phyloP scores from a whole-genome alignment of 2,113 vertebrate genomes.

The Ranitomeya variabilis region DNA sequence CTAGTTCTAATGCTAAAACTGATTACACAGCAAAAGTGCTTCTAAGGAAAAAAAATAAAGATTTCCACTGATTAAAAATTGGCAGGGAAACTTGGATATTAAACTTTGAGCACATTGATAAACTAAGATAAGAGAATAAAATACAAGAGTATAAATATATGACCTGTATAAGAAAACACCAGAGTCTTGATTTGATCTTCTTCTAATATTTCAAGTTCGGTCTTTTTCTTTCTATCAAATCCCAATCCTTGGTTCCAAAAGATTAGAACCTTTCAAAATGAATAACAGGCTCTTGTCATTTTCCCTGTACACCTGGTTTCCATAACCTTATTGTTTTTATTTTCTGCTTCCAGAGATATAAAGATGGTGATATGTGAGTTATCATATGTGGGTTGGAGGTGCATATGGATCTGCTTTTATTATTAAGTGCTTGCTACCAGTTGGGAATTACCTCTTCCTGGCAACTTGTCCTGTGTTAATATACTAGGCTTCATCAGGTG shows the following conservation, averaged over 20 bases:
- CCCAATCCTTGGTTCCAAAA: constrained; percentile 14
- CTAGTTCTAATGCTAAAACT: neutral
- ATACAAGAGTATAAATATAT: constrained; percentile 17
- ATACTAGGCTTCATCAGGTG: constrained; percentile 12
- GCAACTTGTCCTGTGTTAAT: constrained; percentile 20
- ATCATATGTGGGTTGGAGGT: neutral
- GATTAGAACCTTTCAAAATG: constrained; percentile 43
- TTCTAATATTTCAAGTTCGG: constrained; percentile 26
- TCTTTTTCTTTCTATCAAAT: constrained; percentile 24
- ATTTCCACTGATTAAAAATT: constrained; percentile 2
- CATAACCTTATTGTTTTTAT: constrained; percentile 37
- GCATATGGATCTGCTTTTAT: constrained; percentile 53
- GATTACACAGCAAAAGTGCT: neutral
- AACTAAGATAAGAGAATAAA: neutral
- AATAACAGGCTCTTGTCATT: neutral
- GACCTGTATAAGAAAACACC: constrained; percentile 12
- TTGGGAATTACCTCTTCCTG: constrained; percentile 49
- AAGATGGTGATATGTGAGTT: constrained; percentile 30
- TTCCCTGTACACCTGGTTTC: constrained; percentile 32
- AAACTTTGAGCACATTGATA: neutral
- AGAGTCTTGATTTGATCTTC: constrained; percentile 31
- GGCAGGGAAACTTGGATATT: neutral
- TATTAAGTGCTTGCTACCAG: constrained; percentile 39
- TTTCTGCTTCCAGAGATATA: constrained; percentile 25
- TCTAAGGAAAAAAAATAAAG: neutral